phyloP scores from a whole-genome alignment of 2,797 vertebrate genomes.

The Mus spretus region DNA sequence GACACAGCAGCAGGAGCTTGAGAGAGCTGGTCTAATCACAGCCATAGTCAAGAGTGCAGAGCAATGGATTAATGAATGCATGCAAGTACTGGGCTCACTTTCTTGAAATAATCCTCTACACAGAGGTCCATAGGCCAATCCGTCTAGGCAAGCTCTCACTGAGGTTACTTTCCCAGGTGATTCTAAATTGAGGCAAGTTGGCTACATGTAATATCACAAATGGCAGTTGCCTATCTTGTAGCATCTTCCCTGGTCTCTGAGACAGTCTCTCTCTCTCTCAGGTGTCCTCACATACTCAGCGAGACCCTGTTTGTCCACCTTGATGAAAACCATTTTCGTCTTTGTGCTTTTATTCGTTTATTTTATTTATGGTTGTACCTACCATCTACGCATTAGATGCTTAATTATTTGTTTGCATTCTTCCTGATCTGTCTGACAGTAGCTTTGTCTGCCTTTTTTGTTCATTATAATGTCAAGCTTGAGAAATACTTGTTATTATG shows the following conservation, averaged over 20 bases:
- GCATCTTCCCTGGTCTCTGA: neutral
- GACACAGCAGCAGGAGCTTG: neutral
- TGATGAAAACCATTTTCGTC: neutral
- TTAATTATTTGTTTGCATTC: conserved; percentile 64
- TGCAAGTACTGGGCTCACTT: neutral
- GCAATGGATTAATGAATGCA: neutral
- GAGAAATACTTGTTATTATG: conserved; percentile 35
- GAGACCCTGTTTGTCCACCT: conserved; percentile 16
- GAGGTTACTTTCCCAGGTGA: neutral
- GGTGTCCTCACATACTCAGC: neutral
- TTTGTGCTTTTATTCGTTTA: conserved; percentile 47
- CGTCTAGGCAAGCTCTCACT: neutral
- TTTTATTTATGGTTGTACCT: neutral
- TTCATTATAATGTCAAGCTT: neutral
- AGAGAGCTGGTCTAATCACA: neutral
- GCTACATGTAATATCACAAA: neutral
- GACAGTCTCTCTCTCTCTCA: neutral
- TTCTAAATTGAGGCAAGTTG: neutral
- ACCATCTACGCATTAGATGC: neutral
- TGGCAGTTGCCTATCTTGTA: neutral
- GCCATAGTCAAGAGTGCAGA: neutral
- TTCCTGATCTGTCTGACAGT: neutral
- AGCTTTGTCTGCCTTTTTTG: conserved; percentile 17
- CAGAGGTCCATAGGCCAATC: neutral
- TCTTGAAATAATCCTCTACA: neutral